Percentiles rank a stretch among this genome's conserved stretches.
These are phyloP conservation scores for Pseudochirops corinnae DNA, from an alignment of 2,797 vertebrate species.

Conservation along the genomic window DNA sequence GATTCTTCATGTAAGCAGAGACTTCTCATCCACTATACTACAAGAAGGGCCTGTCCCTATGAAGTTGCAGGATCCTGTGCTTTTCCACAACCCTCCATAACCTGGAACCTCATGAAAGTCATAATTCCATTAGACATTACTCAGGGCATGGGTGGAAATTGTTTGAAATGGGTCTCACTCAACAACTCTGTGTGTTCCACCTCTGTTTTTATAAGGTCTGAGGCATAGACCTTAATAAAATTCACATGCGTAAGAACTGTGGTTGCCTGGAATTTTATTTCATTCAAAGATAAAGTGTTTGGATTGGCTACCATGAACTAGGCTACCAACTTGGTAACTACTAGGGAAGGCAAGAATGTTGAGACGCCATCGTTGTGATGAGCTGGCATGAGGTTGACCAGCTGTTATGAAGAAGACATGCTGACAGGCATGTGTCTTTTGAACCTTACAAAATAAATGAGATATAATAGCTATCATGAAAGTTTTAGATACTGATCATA, in stretches of 20 bases:
- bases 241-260: slow-evolving; percentile 63
- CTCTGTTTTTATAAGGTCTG: slow-evolving; percentile 67
- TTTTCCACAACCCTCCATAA: background rate
- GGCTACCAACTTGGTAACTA: slow-evolving; percentile 61
- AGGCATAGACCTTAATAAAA: slow-evolving; percentile 65
- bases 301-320: slow-evolving; percentile 27
- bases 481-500: background rate
- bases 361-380: slow-evolving; percentile 31
- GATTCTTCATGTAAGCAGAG: slow-evolving; percentile 57
- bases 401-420: slow-evolving; percentile 8
- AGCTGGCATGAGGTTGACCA: slow-evolving; percentile 35
- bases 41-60: slow-evolving; percentile 34
- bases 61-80: slow-evolving; percentile 56
- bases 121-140: slow-evolving; percentile 35
- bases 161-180: slow-evolving; percentile 61
- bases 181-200: slow-evolving; percentile 56
- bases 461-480: slow-evolving; percentile 34
- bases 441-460: slow-evolving; percentile 28
- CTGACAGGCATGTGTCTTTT: background rate
- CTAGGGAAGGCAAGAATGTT: slow-evolving; percentile 32
- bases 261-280: slow-evolving; percentile 56
- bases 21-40: slow-evolving; percentile 40
- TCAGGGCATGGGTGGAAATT: slow-evolving; percentile 69
- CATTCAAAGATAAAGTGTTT: slow-evolving; percentile 64
- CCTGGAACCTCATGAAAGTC: slow-evolving; percentile 56